Base-by-base conservation (phyloP, 1,140 invertebrate genomes). In the Dendrolimus punctatus region DNA sequence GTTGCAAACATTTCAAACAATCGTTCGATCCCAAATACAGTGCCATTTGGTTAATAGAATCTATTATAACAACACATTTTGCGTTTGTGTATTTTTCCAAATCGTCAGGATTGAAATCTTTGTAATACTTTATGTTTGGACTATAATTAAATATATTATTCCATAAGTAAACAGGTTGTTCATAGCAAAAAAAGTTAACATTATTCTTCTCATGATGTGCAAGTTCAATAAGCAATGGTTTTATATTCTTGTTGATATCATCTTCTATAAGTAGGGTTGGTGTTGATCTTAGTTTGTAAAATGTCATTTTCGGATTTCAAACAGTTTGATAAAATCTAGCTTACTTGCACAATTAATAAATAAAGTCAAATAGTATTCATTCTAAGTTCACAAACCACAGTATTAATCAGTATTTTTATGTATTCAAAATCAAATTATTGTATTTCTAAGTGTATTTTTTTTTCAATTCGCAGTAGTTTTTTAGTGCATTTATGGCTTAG, bases 1-100 rank as follows among this genome's bases (percentile, higher is more conserved):
- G 61, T 56, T 55, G 73, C 46, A 79, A 60, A 55, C 51, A 60
- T 53, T 66, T 74, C 10, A 80, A 64, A 57, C 66, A 75, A 50
- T 69, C 59, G 52, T 52, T 72, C 76, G 80, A 86, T 54, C 74
- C 76, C 60, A 74, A 58, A 43, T 54, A 64, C 45, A 85, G 53
- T 9, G 64, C 66, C 75, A 88, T 80, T 76, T 86, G 84, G 52
- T 83, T 87, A 6, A 87, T 55, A 7, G 85, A 88, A 66, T 87
- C 85, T 46, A 88, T 76, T 9, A 88, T 56, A 36, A 84, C 37
- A 38, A 62, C 58, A 62, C 68, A 63, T 60, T 75, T 62, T 50
- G 55, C 8, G 46, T 53, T 68, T 51, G 46, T 50, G 37, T 64
- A 62, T 51, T 60, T 53, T 6, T 57, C 43, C 50, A 53, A 62